Conservation (phyloP, 2,113 vertebrate species). For the Lipophrys pholis region DNA sequence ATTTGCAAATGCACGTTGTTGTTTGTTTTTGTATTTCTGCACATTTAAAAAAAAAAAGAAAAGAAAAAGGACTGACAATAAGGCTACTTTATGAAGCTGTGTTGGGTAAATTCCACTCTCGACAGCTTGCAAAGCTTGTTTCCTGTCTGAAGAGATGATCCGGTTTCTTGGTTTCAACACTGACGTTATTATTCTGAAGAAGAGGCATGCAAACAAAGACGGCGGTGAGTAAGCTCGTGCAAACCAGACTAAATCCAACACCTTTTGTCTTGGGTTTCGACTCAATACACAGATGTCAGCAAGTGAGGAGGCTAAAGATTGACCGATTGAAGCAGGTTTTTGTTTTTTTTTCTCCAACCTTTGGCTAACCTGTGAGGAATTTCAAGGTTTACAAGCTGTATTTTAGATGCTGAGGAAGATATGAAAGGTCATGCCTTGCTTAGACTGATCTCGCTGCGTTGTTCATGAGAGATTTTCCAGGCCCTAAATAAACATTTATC, state of each 20-base stretch:
- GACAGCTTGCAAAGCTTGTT: background rate
- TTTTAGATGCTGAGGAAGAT: conserved; percentile 18
- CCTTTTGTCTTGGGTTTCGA: conserved; percentile 50
- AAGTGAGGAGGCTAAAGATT: conserved; percentile 36
- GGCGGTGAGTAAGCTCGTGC: background rate
- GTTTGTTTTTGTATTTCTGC: background rate
- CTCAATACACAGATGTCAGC: conserved; percentile 48
- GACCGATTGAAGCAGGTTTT: conserved; percentile 1
- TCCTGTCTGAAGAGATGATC: background rate
- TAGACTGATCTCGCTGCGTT: background rate
- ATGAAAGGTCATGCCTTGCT: conserved; percentile 42
- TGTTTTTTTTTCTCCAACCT: conserved; percentile 34
- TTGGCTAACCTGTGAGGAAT: conserved; percentile 59
- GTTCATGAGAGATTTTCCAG: no score
- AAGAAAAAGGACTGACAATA: background rate
- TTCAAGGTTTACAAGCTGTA: conserved; percentile 53
- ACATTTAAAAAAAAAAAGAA: background rate
- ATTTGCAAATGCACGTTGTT: background rate
- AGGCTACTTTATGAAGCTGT: background rate
- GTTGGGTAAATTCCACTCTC: background rate
- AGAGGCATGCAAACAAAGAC: conserved; percentile 35
- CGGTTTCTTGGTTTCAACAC: conserved; percentile 14
- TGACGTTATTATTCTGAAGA: conserved; percentile 26
- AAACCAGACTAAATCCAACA: conserved; percentile 16
- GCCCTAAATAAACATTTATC: no score